Percentiles rank a stretch among this genome's conserved stretches.
These are phyloP conservation scores for Aspidiotus destructor DNA, from an alignment of 2,888 invertebrate species.

Conservation along the genomic window DNA sequence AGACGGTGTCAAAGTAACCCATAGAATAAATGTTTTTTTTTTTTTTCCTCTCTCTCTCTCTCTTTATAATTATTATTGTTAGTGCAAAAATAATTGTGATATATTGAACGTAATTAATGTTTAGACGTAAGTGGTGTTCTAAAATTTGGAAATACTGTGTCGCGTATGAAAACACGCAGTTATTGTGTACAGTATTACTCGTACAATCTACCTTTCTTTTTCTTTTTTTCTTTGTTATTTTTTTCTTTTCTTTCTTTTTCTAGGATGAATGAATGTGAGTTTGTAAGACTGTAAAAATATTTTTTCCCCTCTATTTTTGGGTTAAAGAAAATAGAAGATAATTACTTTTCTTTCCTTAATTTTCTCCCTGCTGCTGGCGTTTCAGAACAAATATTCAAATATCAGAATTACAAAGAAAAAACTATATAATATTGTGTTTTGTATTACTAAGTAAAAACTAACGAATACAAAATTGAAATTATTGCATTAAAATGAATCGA, in stretches of 20 bases:
- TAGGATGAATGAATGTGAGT: neutral
- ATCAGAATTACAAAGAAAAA: neutral
- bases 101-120: conserved; percentile 4
- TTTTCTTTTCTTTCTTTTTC: neutral
- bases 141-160: neutral
- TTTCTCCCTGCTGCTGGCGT: neutral
- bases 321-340: neutral
- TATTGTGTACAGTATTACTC: too few species aligned
- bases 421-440: neutral
- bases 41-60: neutral
- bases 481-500: too few species aligned
- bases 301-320: neutral
- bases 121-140: conserved; percentile 3
- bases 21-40: neutral
- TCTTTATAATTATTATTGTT: neutral
- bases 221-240: too few species aligned
- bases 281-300: neutral
- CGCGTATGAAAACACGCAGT: too few species aligned
- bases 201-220: too few species aligned
- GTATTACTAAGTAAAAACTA: neutral
- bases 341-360: neutral
- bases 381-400: neutral
- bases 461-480: neutral
- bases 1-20: conserved; percentile 36
- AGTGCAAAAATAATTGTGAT: conserved; percentile 1